Evolutionary conservation across 2,888 invertebrate species (phyloP).

Genomic region (Silvanus unidentatus): DNA sequence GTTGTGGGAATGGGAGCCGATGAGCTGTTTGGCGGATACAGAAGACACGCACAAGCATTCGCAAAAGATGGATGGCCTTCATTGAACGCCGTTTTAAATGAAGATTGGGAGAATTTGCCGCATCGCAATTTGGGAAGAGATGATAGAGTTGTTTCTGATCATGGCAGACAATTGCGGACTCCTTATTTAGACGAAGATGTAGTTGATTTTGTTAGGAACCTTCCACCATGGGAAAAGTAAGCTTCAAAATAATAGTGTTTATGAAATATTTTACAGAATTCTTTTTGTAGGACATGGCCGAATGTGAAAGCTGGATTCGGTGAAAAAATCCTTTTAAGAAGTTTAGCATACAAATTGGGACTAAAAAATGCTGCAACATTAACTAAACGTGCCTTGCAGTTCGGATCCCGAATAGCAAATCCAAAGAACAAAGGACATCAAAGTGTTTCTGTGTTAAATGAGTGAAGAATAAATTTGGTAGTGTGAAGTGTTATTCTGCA

Average conservation of each 20-base stretch:
- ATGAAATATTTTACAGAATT: not conserved
- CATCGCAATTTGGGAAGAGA: constrained; percentile 90
- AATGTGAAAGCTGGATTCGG: constrained; percentile 51
- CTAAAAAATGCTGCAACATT: constrained; percentile 58
- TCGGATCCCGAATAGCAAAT: constrained; percentile 93
- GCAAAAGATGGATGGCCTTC: constrained; percentile 52
- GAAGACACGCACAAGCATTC: constrained; percentile 73
- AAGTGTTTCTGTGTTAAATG: constrained; percentile 19
- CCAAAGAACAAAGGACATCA: constrained; percentile 82
- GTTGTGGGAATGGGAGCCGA: constrained; percentile 94
- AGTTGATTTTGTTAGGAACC: constrained; percentile 55
- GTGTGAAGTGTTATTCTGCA: no score
- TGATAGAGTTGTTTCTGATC: constrained; percentile 86
- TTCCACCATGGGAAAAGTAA: constrained; percentile 66
- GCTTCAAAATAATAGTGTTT: constrained; percentile 2
- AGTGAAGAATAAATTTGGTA: no score
- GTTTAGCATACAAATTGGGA: constrained; percentile 63
- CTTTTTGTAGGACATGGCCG: constrained; percentile 33
- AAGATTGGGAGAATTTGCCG: constrained; percentile 82
- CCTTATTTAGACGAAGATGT: constrained; percentile 73
- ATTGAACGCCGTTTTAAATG: constrained; percentile 51
- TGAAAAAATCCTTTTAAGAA: constrained; percentile 85
- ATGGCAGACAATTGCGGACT: constrained; percentile 76
- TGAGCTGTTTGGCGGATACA: constrained; percentile 93
- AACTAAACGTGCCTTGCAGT: constrained; percentile 93